Evolutionary conservation across 2,888 invertebrate genomes (phyloP), one percentile per base, ranked within the genome.

Genomic region (Orthonevra nobilis): DNA sequence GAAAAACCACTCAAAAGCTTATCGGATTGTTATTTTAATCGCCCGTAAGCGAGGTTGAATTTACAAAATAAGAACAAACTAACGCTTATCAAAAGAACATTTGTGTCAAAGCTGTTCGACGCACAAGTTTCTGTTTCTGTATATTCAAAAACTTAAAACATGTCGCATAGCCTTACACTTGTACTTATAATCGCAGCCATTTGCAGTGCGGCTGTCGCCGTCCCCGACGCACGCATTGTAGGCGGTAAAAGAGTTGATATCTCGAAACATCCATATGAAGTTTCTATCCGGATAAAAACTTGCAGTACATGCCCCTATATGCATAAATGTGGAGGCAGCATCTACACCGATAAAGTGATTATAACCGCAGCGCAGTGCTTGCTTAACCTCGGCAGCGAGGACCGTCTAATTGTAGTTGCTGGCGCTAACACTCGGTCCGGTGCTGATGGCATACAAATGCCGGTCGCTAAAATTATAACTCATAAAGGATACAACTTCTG

Each of bases 401-500:
- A 84, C 60, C 72, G 72, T 6, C 83, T 81, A 6, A 83, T 84
- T 72, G 84, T 92, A 9, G 90, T 92, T 0, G 92, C 90, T 1
- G 92, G 92, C 0, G 90, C 92, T 0, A 89, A 90, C 0, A 87
- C 85, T 1, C 89, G 86, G 28, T 83, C 86, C 0, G 66, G 82
- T 0, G 90, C 89, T 0, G 86, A 60, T 68, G 93, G 93, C 0
- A 72, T 84, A 4, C 30, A 92, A 1, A 89, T 91, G 3, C 87
- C 88, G 12, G 90, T 92, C 0, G 87, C 88, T 1, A 88, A 89
- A 36, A 83, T 91, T 3, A 81, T 89, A 0, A 87, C 88, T 81
- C 91, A 93, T 81, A 81, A 60, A 84, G 86, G 7, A 83, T 89
- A 90, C 20, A 82, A 87, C 0, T 93, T 91, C 82, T 86, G 88